A percentile compares a stretch with the other conserved stretches of the same genome.
phyloP scores from a whole-genome alignment of 2,888 invertebrate species.

The Aquatica leii region DNA sequence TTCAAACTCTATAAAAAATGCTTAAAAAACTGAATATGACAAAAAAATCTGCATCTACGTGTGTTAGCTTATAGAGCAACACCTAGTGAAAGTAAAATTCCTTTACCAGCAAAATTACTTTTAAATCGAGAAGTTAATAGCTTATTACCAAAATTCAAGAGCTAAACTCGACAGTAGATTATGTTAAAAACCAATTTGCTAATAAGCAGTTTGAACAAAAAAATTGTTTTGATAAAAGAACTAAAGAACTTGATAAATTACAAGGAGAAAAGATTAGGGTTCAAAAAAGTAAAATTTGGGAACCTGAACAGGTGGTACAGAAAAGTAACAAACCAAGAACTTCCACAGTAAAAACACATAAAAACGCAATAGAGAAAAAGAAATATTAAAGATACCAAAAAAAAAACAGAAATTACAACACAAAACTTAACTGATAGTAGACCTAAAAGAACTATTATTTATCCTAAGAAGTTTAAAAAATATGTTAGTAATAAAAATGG shows the following conservation, averaged over 20 bases:
- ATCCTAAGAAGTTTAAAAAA: too few species aligned
- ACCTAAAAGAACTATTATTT: too few species aligned
- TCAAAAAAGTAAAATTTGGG: conserved; percentile 5
- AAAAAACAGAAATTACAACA: background rate
- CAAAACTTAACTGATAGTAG: too few species aligned
- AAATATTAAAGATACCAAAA: conserved; percentile 2
- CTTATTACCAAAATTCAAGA: too few species aligned
- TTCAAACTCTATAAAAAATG: conserved; percentile 1
- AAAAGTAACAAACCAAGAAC: conserved; percentile 9
- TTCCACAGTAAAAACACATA: conserved; percentile 1
- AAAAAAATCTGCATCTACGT: background rate
- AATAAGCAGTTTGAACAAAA: conserved; percentile 3
- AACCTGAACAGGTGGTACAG: background rate
- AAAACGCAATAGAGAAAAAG: background rate
- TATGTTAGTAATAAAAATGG: too few species aligned
- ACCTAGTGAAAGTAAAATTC: too few species aligned
- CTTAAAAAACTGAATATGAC: conserved; percentile 4
- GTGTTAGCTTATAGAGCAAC: too few species aligned
- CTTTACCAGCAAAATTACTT: too few species aligned
- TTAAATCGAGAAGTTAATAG: too few species aligned
- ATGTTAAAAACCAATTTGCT: background rate
- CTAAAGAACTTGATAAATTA: background rate
- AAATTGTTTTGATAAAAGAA: conserved; percentile 4
- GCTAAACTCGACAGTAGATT: background rate
- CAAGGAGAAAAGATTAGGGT: conserved; percentile 9